Evolutionary conservation across 1,140 invertebrate genomes (phyloP).

Genomic region (Xylocopa sonorina): DNA sequence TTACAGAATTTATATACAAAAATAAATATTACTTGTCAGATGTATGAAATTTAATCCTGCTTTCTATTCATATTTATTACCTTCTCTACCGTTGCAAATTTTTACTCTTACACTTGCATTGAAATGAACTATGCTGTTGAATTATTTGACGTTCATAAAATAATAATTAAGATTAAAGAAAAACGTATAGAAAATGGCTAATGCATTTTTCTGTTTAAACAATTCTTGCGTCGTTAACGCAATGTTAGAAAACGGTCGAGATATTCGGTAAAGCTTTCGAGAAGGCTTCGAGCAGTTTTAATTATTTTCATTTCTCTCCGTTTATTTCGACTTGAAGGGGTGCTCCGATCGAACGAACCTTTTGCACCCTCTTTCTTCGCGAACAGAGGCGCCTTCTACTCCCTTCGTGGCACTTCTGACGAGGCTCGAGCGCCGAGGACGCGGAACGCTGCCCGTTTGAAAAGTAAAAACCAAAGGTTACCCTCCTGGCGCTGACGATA

Average conservation of each 20-base stretch:
- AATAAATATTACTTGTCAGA: neutral
- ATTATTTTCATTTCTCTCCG: slow-evolving; percentile 77
- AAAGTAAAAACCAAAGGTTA: slow-evolving; percentile 49
- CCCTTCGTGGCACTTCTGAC: neutral
- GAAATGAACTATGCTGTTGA: neutral
- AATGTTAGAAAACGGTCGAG: slow-evolving; percentile 68
- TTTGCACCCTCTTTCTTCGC: slow-evolving; percentile 12
- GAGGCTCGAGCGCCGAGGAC: slow-evolving; percentile 24
- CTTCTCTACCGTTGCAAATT: neutral
- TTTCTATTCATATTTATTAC: slow-evolving; percentile 15
- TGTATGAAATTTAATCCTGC: neutral
- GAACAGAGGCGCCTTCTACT: neutral
- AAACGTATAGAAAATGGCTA: neutral
- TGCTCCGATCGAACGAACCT: slow-evolving; percentile 45
- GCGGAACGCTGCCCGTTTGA: slow-evolving; percentile 34
- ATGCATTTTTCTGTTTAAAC: too few species aligned
- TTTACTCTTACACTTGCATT: too few species aligned
- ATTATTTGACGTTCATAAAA: neutral
- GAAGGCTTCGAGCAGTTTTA: slow-evolving; percentile 76
- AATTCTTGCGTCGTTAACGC: slow-evolving; percentile 40
- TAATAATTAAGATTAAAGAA: slow-evolving; percentile 17
- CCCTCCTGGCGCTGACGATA: slow-evolving; percentile 54
- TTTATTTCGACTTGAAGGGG: slow-evolving; percentile 73
- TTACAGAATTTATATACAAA: neutral
- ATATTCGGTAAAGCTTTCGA: slow-evolving; percentile 71